Percentiles rank a stretch among this genome's conserved stretches.
These are phyloP conservation scores for Aethes cnicana DNA, from an alignment of 2,888 invertebrate species.

Conservation along the genomic window DNA sequence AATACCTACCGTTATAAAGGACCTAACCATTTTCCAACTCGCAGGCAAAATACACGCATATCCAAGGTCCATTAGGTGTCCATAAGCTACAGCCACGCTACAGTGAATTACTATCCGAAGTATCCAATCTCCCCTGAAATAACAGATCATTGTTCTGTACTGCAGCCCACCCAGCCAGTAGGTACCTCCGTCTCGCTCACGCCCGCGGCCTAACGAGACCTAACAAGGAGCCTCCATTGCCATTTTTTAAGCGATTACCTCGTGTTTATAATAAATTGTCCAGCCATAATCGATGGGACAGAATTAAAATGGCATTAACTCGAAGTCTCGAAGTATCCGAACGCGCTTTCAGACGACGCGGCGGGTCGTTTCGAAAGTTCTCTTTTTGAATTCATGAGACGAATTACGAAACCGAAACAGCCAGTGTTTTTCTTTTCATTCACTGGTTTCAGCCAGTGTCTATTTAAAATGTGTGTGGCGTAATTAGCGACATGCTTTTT, in stretches of 20 bases:
- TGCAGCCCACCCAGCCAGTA: constrained; percentile 62
- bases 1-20: no score
- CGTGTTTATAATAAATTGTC: constrained; percentile 53
- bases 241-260: constrained; percentile 54
- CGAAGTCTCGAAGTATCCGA: constrained; percentile 35
- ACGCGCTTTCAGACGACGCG: no score
- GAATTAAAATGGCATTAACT: constrained; percentile 58
- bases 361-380: no score
- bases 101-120: constrained; percentile 45
- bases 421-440: no score
- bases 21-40: background rate
- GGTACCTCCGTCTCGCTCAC: constrained; percentile 40
- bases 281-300: constrained; percentile 50
- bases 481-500: no score
- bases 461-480: no score
- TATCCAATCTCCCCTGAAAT: constrained; percentile 52
- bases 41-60: no score
- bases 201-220: constrained; percentile 43
- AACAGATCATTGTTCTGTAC: constrained; percentile 68
- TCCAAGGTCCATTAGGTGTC: no score
- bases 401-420: no score
- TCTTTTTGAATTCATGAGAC: no score
- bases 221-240: constrained; percentile 44
- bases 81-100: constrained; percentile 36
- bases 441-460: no score